These are phyloP conservation scores for Ascidia mentula DNA, from an alignment of 23 tunicate genomes.

Conservation along the genomic window DNA sequence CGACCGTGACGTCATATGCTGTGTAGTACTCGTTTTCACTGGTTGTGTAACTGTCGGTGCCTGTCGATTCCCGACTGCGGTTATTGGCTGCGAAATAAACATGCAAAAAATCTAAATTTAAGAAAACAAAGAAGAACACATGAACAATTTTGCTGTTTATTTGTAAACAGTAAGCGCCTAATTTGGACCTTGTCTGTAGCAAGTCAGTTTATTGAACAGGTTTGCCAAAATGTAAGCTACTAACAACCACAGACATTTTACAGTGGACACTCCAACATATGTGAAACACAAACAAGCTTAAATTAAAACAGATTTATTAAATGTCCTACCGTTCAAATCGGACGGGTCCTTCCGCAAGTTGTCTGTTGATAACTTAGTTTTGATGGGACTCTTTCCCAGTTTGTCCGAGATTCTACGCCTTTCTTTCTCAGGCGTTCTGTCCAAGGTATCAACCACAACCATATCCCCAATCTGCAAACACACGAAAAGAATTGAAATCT, in stretches of 20 bases:
- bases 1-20: slow-evolving; percentile 22
- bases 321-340: not conserved
- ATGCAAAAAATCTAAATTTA: not conserved
- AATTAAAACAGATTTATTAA: too few species aligned
- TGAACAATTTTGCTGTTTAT: not conserved
- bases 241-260: too few species aligned
- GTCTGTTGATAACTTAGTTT: not conserved
- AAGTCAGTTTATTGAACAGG: too few species aligned
- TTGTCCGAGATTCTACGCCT: not conserved
- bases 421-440: slow-evolving; percentile 1
- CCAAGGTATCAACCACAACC: slow-evolving; percentile 36
- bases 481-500: not conserved
- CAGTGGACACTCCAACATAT: too few species aligned
- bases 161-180: not conserved
- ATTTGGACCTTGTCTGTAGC: too few species aligned
- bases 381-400: not conserved
- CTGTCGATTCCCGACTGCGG: not conserved
- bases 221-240: too few species aligned
- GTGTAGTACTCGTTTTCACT: slow-evolving; percentile 57
- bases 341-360: not conserved
- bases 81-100: not conserved
- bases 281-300: too few species aligned
- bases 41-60: slow-evolving; percentile 18
- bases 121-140: not conserved
- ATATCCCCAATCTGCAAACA: slow-evolving; percentile 25